Base-by-base conservation (phyloP, 2,888 invertebrate species). In the Helicoverpa assulta region DNA sequence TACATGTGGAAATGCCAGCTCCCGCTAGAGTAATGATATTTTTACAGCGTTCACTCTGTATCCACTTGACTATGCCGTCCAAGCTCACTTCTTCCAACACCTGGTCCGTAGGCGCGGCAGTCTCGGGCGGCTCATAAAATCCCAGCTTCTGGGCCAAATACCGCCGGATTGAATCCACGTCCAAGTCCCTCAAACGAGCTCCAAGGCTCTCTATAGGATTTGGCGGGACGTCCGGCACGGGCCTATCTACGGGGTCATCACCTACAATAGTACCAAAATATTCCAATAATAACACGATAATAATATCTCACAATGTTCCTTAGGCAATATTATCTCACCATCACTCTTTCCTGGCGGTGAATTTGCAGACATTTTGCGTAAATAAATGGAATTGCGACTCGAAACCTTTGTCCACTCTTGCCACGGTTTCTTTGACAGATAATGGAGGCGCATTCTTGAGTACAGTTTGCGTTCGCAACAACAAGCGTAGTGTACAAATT, bases 1-100 rank as follows among this genome's bases (percentile, higher is more conserved):
- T 96, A 99, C 99, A 98, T 57, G 99, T 99, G 2, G 99, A 99
- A 87, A 99, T 99, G 61, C 99, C 99, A 82, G 99, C 99, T 73
- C 99, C 99, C 72, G 99, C 98, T 97, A 99, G 97, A 0, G 99
- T 99, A 68, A 99, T 97, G 67, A 99, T 97, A 85, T 98, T 98
- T 89, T 97, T 97, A 88, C 98, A 98, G 76, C 97, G 96, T 52
- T 96, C 96, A 70, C 96, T 96, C 82, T 97, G 97, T 78, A 99
- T 98, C 93, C 98, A 98, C 64, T 97, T 96, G 0, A 97, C 97
- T 63, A 99, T 95, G 1, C 98, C 98, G 82, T 98, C 97, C 76
- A 99, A 93, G 63, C 96, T 97, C 51, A 97, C 95, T 84, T 98
- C 97, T 37, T 97, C 96, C 62, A 98, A 94, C 59, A 98, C 96